Base-by-base conservation (phyloP, 2,113 vertebrate species). In the Podarcis cretensis region DNA sequence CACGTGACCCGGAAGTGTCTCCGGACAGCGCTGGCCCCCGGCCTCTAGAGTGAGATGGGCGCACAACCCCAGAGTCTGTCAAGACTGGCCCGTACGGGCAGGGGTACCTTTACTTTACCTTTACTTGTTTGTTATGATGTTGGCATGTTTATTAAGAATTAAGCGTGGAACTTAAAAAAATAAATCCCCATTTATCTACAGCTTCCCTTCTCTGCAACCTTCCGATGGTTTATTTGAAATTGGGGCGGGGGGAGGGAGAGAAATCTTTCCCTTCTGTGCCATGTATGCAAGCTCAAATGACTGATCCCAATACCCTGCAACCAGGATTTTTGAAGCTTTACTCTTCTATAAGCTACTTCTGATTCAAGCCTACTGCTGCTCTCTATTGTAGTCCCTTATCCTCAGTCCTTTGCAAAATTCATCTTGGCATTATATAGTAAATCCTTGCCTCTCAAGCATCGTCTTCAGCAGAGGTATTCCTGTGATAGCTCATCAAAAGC, bases 401-500 rank as follows among this genome's bases (percentile, higher is more conserved):
- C 90, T 87, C 59, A 92, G 90, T 77, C 83, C 89, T 92, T 92
- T 93, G 66, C 43, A 94, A 83, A 79, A 94, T 87, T 80, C 20
- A 0, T 81, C 83, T 75, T 88, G 89, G 73, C 37, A 87, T 87
- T 94, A 87, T 75, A 86, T 83, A 48, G 92, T 84, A 95, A 93
- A 89, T 94, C 86, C 83, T 32, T 1, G 3, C 79, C 93, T 92
- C 93, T 93, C 86, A 92, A 94, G 76, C 88, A 32, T 30, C 89
- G 83, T 48, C 88, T 87, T 93, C 90, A 83, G 90, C 90, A 93
- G 71, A 89, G 90, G 86, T 43, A 13, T 93, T 89, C 57, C 81
- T 89, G 85, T 90, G 90, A 83, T 90, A 90, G 88, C 68, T 43
- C 92, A 89, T 94, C 87, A 91, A 93, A 96, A 93, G 88, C 59